Evolutionary conservation across 1,140 invertebrate species (phyloP), one percentile per base, ranked within the genome.

Genomic region (Diorhabda elongata): DNA sequence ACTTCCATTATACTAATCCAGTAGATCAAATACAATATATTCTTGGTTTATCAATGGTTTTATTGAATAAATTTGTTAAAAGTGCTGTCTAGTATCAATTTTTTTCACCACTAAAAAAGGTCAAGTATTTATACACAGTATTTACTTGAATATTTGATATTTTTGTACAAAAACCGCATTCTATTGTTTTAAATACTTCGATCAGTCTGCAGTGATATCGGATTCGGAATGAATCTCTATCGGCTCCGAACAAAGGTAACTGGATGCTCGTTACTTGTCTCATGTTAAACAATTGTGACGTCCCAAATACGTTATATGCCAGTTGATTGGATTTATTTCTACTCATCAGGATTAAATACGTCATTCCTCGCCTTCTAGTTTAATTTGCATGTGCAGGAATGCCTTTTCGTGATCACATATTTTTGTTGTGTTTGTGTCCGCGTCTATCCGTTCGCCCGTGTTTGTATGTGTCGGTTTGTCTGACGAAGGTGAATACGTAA

Each of bases 301-400:
- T 69, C 68, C 47, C 68, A 61, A 59, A 52, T 66, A 66, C 59
- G 57, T 69, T 69, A 64, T 69, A 65, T 61, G 63, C 52, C 57
- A 56, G 57, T 66, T 69, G 68, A 69, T 69, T 69, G 68, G 68
- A 69, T 69, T 69, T 69, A 69, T 69, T 58, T 69, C 47, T 69
- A 58, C 68, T 66, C 68, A 57, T 52, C 58, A 58, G 58, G 64
- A 66, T 69, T 66, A 41, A 69, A 66, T 69, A 69, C 64, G 68
- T 69, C 67, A 69, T 61, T 64, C 47, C 45, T 58, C 56, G 62
- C 62, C 62, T 52, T 69, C 57, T 59, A n/a, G 11, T 58, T 60
- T 58, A 61, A 69, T 65, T 60, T 64, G 58, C 68, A 69, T 59
- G 58, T 44, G 58, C 44, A 65, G 57, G 68, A 69, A 69, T 69